Conservation (phyloP, 2,888 invertebrate genomes). For the Drosophila cyrtoloma region DNA sequence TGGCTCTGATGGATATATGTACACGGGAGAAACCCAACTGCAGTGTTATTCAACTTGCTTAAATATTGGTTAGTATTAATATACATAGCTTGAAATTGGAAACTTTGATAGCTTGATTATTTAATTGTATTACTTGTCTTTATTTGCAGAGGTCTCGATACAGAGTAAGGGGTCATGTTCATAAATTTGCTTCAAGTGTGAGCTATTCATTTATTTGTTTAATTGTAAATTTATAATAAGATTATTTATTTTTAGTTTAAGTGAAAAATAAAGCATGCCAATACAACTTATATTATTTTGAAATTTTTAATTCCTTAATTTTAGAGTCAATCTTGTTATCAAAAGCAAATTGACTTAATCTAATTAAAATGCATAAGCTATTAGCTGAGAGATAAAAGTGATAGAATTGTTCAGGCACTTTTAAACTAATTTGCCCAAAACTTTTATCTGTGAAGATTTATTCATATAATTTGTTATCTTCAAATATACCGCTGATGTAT, state of each 20-base stretch:
- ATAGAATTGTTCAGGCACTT: background rate
- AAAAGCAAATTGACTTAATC: background rate
- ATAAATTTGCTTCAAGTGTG: conserved; percentile 30
- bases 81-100: background rate
- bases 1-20: conserved; percentile 84
- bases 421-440: background rate
- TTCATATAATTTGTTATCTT: background rate
- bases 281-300: conserved; percentile 3
- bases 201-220: conserved; percentile 38
- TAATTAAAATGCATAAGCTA: too few relatives aligned
- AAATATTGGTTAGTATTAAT: conserved; percentile 81
- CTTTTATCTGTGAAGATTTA: background rate
- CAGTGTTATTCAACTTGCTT: conserved; percentile 84
- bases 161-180: conserved; percentile 83
- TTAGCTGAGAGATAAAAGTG: background rate
- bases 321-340: background rate
- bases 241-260: conserved; percentile 49
- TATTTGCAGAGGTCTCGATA: conserved; percentile 81
- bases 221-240: conserved; percentile 37
- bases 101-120: background rate
- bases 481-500: background rate
- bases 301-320: background rate
- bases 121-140: background rate
- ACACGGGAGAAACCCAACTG: conserved; percentile 83
- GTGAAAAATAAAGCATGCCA: conserved; percentile 40